These are phyloP conservation scores for Masnerella sp. DNA, from an alignment of 2,888 invertebrate species.

Conservation along the genomic window DNA sequence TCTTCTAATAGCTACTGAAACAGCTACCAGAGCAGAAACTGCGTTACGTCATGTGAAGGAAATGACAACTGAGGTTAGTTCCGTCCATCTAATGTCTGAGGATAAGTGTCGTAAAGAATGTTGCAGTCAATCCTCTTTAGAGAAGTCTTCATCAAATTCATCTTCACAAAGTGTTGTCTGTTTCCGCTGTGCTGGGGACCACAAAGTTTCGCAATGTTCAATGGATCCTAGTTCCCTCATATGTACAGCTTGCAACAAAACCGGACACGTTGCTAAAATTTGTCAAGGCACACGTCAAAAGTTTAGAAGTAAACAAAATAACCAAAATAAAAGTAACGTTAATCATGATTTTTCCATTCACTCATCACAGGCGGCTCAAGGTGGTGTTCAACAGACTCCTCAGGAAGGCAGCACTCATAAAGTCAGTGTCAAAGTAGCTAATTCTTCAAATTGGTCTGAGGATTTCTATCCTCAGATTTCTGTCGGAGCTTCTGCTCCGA, in stretches of 20 bases:
- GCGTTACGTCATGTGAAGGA: slow-evolving; percentile 12
- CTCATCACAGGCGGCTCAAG: slow-evolving; percentile 1
- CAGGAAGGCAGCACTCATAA: slow-evolving; percentile 5
- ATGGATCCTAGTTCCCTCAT: slow-evolving; percentile 28
- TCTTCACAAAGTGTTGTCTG: slow-evolving; percentile 5
- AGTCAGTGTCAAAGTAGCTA: not conserved
- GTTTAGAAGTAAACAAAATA: not conserved
- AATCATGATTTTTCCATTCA: slow-evolving; percentile 3
- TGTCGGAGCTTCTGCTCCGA: too few relatives aligned
- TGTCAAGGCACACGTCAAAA: slow-evolving; percentile 5
- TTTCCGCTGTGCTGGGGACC: slow-evolving; percentile 27
- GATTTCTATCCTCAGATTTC: too few relatives aligned
- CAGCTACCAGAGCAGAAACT: slow-evolving; percentile 9
- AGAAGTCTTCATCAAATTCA: not conserved
- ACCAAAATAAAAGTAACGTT: not conserved
- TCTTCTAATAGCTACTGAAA: slow-evolving; percentile 13
- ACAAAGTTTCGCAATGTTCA: not conserved
- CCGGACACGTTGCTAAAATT: slow-evolving; percentile 11
- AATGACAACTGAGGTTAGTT: slow-evolving; percentile 9
- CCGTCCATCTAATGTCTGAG: slow-evolving; percentile 3
- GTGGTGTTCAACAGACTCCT: not conserved
- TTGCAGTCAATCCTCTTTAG: not conserved
- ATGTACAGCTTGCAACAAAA: slow-evolving; percentile 15
- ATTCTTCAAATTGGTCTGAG: too few relatives aligned
- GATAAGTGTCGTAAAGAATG: not conserved